These are phyloP conservation scores for Lepus townsendii DNA, from an alignment of 2,797 vertebrate species.

Conservation along the genomic window DNA sequence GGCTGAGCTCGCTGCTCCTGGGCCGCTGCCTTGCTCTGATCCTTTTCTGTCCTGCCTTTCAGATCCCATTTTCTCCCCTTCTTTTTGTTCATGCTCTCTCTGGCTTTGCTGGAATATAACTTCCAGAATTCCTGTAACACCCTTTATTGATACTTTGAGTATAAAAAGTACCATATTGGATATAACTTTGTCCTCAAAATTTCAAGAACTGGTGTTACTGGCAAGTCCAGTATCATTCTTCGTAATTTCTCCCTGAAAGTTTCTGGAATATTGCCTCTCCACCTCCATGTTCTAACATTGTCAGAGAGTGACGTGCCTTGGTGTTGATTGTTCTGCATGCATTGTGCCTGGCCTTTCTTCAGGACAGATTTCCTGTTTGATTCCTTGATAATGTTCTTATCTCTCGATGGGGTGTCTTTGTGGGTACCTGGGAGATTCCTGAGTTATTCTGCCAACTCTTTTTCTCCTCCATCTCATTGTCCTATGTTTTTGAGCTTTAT, in stretches of 20 bases:
- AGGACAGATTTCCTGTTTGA: conserved; percentile 12
- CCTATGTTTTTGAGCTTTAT: neutral
- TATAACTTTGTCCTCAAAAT: neutral
- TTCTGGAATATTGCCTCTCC: neutral
- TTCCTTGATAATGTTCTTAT: neutral
- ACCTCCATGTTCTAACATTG: neutral
- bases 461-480: neutral
- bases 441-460: neutral
- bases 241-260: neutral
- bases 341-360: neutral
- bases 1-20: neutral
- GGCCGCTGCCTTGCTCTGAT: neutral
- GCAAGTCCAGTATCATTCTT: neutral
- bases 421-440: neutral
- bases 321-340: neutral
- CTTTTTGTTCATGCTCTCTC: neutral
- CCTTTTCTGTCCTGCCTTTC: neutral
- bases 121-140: neutral
- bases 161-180: conserved; percentile 17
- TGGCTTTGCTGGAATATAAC: neutral
- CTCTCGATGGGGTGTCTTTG: neutral
- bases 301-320: neutral
- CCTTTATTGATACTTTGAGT: neutral
- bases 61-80: neutral
- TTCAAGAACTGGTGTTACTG: neutral